A percentile compares a stretch with the other conserved stretches of the same genome.
Conservation (phyloP, 2,113 vertebrate genomes). For the Delphinapterus leucas region DNA sequence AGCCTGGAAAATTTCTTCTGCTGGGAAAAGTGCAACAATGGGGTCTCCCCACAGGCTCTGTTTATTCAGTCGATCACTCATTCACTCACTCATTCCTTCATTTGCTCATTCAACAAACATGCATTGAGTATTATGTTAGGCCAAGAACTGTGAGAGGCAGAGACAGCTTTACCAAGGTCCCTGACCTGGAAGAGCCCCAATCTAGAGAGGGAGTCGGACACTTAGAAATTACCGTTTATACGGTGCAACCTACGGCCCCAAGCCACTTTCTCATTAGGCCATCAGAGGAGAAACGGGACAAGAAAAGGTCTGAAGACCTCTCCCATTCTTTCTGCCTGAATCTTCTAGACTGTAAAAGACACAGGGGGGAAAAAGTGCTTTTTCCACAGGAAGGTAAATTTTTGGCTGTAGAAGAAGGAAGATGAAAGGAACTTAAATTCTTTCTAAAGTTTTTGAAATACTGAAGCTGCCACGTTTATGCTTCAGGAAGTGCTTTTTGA, state of each 20-base stretch:
- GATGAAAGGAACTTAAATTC: constrained; percentile 37
- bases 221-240: neutral
- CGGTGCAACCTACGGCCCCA: no score
- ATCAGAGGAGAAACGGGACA: neutral
- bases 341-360: neutral
- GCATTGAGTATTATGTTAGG: neutral
- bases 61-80: neutral
- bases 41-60: constrained; percentile 26
- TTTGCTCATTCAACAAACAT: constrained; percentile 27
- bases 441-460: constrained; percentile 42
- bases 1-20: constrained; percentile 65
- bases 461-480: neutral
- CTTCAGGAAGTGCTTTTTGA: constrained; percentile 41
- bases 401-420: neutral
- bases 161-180: neutral
- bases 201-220: neutral
- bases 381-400: neutral
- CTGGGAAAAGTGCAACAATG: constrained; percentile 49
- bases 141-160: neutral
- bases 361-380: neutral
- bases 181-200: neutral
- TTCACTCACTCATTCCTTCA: constrained; percentile 35
- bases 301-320: neutral
- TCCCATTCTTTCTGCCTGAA: neutral
- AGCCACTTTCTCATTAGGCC: neutral